These are phyloP conservation scores for Anomalospiza imberbis DNA, from an alignment of 2,797 vertebrate species.

Conservation along the genomic window DNA sequence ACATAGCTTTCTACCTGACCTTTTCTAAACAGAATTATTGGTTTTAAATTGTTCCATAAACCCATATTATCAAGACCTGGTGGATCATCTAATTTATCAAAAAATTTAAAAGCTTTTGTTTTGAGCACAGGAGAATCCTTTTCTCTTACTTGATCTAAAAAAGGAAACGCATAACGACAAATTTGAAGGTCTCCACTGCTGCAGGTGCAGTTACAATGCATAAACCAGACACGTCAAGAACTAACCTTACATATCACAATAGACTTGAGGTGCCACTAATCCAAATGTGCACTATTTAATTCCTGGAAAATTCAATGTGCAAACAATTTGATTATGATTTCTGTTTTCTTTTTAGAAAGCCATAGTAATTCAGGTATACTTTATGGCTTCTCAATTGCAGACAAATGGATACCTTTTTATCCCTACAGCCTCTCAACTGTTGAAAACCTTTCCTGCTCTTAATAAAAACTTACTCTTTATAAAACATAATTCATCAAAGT, in stretches of 20 bases:
- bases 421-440: not conserved
- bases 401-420: not conserved
- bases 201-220: not conserved
- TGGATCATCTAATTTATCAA: not conserved
- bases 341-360: not conserved
- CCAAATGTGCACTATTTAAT: not conserved
- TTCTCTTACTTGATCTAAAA: not conserved
- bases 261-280: not conserved
- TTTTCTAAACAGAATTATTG: not conserved
- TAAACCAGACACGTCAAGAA: not conserved
- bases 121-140: not conserved
- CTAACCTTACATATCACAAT: not conserved
- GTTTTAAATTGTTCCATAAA: not conserved
- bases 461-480: not conserved
- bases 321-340: not conserved
- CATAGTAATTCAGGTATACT: not conserved
- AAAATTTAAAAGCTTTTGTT: not conserved
- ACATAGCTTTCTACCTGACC: not conserved
- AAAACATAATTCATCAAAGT: not conserved
- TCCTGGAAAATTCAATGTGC: not conserved
- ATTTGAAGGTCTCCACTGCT: not conserved
- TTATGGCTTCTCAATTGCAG: not conserved
- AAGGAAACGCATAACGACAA: not conserved
- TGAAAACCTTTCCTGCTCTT: not conserved
- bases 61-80: not conserved